Base-by-base conservation (phyloP, 1,140 invertebrate genomes). In the Argopecten irradians region DNA sequence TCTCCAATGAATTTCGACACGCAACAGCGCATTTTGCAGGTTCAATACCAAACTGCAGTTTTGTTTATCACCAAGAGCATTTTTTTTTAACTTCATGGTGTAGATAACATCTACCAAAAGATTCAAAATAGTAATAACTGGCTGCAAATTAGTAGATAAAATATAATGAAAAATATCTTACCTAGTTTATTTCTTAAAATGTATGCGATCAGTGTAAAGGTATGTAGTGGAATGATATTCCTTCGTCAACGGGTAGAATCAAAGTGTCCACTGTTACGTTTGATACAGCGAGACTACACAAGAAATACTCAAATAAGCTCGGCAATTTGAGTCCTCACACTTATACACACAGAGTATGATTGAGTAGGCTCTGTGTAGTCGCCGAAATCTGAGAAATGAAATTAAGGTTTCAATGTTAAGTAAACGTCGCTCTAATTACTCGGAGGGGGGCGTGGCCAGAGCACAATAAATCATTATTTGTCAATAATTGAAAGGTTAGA, bases 331-430 rank as follows among this genome's bases (percentile, higher is more conserved):
- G 55, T 71, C 55, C 13, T 71, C 5, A 71, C 55, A n/a, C n/a
- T n/a, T n/a, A n/a, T 71, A 71, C 22, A 71, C 55, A 71, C n/a
- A 28, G 1, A 28, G 22, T 16, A 22, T 11, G 22, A 71, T n/a
- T 71, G 55, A 71, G 55, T n/a, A 71, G 55, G 22, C 11, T 8
- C 55, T 71, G 55, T 71, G 55, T 71, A 28, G 55, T 71, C 55
- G 55, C 55, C 55, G 55, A 71, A 71, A 71, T 11, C 22, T 2
- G 55, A 71, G 55, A 71, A 71, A 28, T 28, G 55, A 71, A 71
- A 71, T 71, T 71, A 71, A 71, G 55, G 55, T n/a, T 71, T 71
- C 55, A 71, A 71, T 71, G 55, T 71, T 71, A 71, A 71, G n/a
- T 71, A 71, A 71, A 71, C 55, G 55, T 71, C 55, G 22, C n/a